Conservation (phyloP, 2,888 invertebrate genomes). For the Cordilura impudica region DNA sequence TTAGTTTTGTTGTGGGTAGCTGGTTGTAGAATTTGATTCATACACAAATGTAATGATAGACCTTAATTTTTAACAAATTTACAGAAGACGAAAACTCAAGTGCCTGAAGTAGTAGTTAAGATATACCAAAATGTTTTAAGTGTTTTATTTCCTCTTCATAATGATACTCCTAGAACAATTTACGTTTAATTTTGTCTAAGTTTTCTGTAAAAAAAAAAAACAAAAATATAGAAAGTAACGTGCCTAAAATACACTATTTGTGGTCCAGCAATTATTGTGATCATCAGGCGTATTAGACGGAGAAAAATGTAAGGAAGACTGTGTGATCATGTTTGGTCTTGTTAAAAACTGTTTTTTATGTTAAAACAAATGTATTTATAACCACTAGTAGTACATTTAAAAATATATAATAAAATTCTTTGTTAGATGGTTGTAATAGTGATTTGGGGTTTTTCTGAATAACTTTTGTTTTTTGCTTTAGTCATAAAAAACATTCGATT, state of each 20-base stretch:
- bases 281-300: constrained; percentile 7
- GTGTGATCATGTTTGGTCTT: constrained; percentile 55
- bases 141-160: constrained; percentile 6
- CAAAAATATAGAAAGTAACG: constrained; percentile 58
- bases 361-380: constrained; percentile 40
- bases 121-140: constrained; percentile 48
- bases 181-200: constrained; percentile 25
- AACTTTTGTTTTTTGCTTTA: background rate
- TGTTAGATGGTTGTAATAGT: constrained; percentile 58
- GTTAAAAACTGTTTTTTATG: constrained; percentile 58
- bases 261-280: constrained; percentile 27
- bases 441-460: constrained; percentile 23
- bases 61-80: constrained; percentile 54
- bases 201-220: constrained; percentile 36
- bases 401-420: constrained; percentile 56
- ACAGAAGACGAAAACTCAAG: constrained; percentile 50
- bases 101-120: constrained; percentile 43
- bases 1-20: constrained; percentile 32
- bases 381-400: background rate
- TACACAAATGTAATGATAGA: background rate
- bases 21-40: constrained; percentile 43
- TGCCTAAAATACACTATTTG: constrained; percentile 58
- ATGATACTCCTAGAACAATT: constrained; percentile 40
- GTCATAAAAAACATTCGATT: background rate
- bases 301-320: constrained; percentile 44